Evolutionary conservation across 2,113 vertebrate species (phyloP).

Genomic region (Arizona elegans): DNA sequence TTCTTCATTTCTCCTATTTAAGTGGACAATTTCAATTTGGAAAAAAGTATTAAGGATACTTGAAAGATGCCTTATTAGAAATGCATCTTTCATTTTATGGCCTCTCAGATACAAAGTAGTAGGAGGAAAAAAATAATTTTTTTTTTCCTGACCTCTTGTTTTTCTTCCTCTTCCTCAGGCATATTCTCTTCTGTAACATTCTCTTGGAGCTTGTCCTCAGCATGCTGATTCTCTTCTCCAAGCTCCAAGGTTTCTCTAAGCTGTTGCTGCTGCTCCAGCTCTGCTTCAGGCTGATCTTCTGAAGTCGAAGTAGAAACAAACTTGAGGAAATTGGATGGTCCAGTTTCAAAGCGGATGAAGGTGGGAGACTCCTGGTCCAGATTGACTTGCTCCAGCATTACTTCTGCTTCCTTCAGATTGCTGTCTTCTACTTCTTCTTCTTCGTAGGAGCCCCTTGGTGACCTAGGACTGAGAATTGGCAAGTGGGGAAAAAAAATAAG

Average conservation of each 20-base stretch:
- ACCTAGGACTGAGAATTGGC: conserved; percentile 31
- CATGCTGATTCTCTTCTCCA: conserved; percentile 56
- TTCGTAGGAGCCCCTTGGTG: conserved; percentile 28
- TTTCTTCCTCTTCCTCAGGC: conserved; percentile 46
- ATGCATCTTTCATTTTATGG: neutral
- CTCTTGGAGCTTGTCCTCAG: conserved; percentile 61
- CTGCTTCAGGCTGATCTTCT: conserved; percentile 56
- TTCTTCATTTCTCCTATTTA: neutral
- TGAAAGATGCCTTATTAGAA: neutral
- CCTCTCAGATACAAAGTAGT: too few species aligned
- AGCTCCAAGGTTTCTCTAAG: conserved; percentile 57
- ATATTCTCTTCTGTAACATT: conserved; percentile 27
- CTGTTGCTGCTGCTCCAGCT: conserved; percentile 71
- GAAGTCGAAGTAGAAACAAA: conserved; percentile 33
- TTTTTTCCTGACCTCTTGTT: conserved; percentile 71
- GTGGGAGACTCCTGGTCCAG: conserved; percentile 55
- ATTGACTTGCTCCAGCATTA: conserved; percentile 73
- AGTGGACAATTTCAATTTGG: neutral
- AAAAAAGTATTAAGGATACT: neutral
- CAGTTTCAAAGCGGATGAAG: neutral
- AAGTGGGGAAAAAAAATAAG: neutral
- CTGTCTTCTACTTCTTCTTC: conserved; percentile 56
- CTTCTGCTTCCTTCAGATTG: conserved; percentile 63
- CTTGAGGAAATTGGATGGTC: conserved; percentile 53
- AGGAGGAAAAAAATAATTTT: too few species aligned